phyloP scores from a whole-genome alignment of 2,113 vertebrate genomes.

The Seriola dumerili region DNA sequence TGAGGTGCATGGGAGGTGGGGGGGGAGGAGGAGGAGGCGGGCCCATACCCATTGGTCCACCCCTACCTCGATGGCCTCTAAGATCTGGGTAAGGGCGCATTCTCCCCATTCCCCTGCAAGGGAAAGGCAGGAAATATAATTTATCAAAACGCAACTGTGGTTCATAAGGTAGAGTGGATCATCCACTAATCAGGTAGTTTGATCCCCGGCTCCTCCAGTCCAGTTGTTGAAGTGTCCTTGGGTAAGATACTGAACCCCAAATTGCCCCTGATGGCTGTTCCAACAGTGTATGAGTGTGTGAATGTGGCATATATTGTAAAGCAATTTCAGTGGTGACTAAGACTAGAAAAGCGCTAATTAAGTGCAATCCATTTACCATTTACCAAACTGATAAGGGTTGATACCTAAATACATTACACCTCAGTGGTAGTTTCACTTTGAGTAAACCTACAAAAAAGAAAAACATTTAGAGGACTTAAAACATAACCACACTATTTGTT shows the following conservation, averaged over 20 bases:
- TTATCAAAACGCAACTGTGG: background rate
- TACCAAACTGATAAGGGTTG: background rate
- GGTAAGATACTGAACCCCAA: no score
- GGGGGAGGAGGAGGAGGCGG: constrained; percentile 75
- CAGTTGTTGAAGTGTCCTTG: no score
- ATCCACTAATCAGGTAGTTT: no score
- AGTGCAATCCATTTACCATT: no score
- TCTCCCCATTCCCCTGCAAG: constrained; percentile 81
- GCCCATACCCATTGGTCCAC: constrained; percentile 75
- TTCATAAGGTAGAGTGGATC: no score
- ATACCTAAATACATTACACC: background rate
- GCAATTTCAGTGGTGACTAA: no score
- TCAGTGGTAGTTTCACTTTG: background rate
- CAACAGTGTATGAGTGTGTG: no score
- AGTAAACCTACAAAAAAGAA: background rate
- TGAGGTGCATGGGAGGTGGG: constrained; percentile 74
- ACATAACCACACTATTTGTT: no score
- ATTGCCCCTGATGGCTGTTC: no score
- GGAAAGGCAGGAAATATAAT: constrained; percentile 6
- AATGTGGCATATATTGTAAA: no score
- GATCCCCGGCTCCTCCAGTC: no score
- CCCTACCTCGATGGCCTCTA: constrained; percentile 73
- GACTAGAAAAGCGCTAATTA: no score
- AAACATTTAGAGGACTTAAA: background rate
- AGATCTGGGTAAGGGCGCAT: constrained; percentile 82